A percentile compares a stretch with the other conserved stretches of the same genome.
Conservation (phyloP, 64 coral and sea anemone genomes). For the Dendronephthya gigantea region DNA sequence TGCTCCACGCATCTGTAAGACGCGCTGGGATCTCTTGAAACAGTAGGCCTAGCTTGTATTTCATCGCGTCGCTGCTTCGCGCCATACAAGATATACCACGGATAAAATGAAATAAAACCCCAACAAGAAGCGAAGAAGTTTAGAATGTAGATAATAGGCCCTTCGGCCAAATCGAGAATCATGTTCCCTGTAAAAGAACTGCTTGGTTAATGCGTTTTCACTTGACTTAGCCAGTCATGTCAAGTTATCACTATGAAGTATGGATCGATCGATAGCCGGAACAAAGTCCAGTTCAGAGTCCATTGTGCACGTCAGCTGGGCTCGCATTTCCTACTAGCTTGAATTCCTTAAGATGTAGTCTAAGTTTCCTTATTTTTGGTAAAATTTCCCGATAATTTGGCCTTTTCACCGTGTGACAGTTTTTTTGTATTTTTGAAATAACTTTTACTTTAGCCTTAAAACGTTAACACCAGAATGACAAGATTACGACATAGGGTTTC, state of each 20-base stretch:
- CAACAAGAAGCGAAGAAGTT: not conserved
- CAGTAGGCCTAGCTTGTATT: conserved; percentile 53
- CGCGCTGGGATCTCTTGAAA: conserved; percentile 53
- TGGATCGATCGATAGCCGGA: not conserved
- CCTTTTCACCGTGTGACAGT: too few relatives aligned
- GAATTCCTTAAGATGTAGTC: too few relatives aligned
- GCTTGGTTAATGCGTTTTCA: not conserved
- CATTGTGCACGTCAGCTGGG: not conserved
- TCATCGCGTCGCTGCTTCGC: conserved; percentile 41
- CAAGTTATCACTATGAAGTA: not conserved
- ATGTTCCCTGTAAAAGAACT: not conserved
- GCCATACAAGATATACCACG: conserved; percentile 84
- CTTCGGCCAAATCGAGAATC: not conserved
- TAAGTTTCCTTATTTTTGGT: too few relatives aligned
- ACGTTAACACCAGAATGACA: too few relatives aligned
- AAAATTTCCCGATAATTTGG: too few relatives aligned
- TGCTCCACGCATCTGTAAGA: conserved; percentile 82
- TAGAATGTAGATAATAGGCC: not conserved
- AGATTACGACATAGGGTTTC: too few relatives aligned
- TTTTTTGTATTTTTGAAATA: too few relatives aligned
- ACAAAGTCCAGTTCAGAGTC: not conserved
- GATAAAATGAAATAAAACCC: conserved; percentile 12
- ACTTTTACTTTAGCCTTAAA: too few relatives aligned
- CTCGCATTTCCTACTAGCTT: too few relatives aligned
- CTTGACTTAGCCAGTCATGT: not conserved